Base-by-base conservation (phyloP, 2,113 vertebrate genomes). In the Bubo scandiacus region DNA sequence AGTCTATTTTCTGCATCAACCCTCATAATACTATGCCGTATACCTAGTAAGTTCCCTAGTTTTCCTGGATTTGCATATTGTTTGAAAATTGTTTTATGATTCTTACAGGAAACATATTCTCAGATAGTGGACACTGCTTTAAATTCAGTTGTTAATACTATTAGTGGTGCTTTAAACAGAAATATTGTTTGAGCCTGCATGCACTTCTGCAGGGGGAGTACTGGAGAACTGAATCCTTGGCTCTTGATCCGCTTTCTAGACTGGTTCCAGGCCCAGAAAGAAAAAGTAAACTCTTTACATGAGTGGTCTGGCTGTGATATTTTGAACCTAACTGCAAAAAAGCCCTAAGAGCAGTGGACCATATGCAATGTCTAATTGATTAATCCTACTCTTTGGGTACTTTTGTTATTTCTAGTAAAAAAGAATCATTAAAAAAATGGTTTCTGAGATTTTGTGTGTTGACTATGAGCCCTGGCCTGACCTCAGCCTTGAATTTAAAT, bases 401-500 rank as follows among this genome's bases (percentile, higher is more conserved):
- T 93, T 59, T 10, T 94, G 89, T 93, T 95, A 88, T 94, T 94
- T 93, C 57, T 94, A 77, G 91, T 83, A 88, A 91, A 96, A 92
- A 17, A 93, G 29, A 92, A 73, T 59, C 36, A 85, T 82, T 92
- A 32, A 21, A 79, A 94, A 95, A 96, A 93, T 67, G 51, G 59
- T 81, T 86, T 90, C 79, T 90, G 59, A 93, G 92, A 91, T 82
- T 87, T 70, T 83, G 91, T 96, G 97, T 97, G 93, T 96, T 96
- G 95, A 97, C 85, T 90, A 32, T 81, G 79, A 82, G 90, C 89
- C 92, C 93, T 97, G 95, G 84, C 94, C 95, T 96, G 94, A 97
- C 94, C 96, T 96, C 91, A 96, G 89, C 91, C 96, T 90, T 86
- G 93, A 96, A 94, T 90, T 81, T 79, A 96, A 96, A 95, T 88